These are phyloP conservation scores for Scomber colias DNA, from an alignment of 2,113 vertebrate genomes.

Conservation along the genomic window DNA sequence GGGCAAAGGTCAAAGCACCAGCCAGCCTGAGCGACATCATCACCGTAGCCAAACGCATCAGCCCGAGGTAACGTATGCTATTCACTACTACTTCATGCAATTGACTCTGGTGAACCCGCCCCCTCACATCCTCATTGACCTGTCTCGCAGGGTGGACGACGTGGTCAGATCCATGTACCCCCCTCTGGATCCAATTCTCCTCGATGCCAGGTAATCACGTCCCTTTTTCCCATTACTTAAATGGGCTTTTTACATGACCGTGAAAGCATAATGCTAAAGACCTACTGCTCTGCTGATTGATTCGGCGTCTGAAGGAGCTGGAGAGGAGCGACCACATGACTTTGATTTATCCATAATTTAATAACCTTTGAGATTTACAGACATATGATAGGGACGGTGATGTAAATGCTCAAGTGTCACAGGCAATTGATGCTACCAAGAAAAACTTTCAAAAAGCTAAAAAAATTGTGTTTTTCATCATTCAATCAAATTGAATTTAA, in stretches of 20 bases:
- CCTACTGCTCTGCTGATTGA: background rate
- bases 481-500: background rate
- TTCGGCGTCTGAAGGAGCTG: background rate
- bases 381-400: background rate
- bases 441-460: background rate
- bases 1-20: slow-evolving; percentile 93
- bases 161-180: slow-evolving; percentile 97
- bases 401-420: slow-evolving; percentile 5
- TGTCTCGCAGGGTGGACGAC: slow-evolving; percentile 90
- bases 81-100: too few species aligned
- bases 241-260: background rate
- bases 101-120: background rate
- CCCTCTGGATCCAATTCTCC: slow-evolving; percentile 94
- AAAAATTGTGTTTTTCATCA: background rate
- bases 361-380: background rate
- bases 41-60: slow-evolving; percentile 95
- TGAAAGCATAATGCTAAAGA: slow-evolving; percentile 6
- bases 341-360: slow-evolving; percentile 7
- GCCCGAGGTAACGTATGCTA: slow-evolving; percentile 88
- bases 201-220: slow-evolving; percentile 88
- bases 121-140: background rate
- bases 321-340: background rate
- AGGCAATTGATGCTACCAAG: background rate
- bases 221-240: background rate
- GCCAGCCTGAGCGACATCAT: slow-evolving; percentile 95